phyloP scores from a whole-genome alignment of 2,888 invertebrate species.

The Phania funesta region DNA sequence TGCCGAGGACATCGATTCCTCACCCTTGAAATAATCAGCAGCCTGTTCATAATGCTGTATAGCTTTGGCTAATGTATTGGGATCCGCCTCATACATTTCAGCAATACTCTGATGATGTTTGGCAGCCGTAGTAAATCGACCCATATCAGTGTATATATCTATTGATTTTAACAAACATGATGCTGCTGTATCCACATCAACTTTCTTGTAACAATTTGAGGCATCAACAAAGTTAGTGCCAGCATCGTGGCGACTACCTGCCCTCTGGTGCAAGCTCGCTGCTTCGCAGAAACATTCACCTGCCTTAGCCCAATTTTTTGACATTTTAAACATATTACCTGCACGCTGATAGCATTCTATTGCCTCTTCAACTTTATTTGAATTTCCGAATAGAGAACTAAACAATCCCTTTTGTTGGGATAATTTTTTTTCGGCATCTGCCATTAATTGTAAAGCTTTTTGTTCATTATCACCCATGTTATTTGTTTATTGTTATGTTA shows the following conservation, averaged over 20 bases:
- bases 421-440: constrained; percentile 88
- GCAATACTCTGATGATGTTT: constrained; percentile 98
- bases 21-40: constrained; percentile 98
- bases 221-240: constrained; percentile 98
- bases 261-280: constrained; percentile 91
- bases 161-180: constrained; percentile 94
- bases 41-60: constrained; percentile 98
- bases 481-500: constrained; percentile 62
- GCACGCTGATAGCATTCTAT: constrained; percentile 97
- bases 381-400: constrained; percentile 73
- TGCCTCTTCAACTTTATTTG: constrained; percentile 95
- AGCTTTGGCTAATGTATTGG: constrained; percentile 83
- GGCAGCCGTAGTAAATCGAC: constrained; percentile 97
- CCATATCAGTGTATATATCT: constrained; percentile 99
- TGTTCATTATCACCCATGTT: constrained; percentile 94
- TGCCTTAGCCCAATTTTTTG: constrained; percentile 97
- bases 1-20: constrained; percentile 98
- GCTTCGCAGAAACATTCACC: constrained; percentile 97
- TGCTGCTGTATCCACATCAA: constrained; percentile 88
- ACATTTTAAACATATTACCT: constrained; percentile 99
- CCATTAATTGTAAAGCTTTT: constrained; percentile 94
- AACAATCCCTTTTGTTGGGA: constrained; percentile 87
- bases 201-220: constrained; percentile 97
- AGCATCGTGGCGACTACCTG: constrained; percentile 96
- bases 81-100: constrained; percentile 96